Evolutionary conservation across 2,888 invertebrate species (phyloP).

Genomic region (Sialis fuliginosa): DNA sequence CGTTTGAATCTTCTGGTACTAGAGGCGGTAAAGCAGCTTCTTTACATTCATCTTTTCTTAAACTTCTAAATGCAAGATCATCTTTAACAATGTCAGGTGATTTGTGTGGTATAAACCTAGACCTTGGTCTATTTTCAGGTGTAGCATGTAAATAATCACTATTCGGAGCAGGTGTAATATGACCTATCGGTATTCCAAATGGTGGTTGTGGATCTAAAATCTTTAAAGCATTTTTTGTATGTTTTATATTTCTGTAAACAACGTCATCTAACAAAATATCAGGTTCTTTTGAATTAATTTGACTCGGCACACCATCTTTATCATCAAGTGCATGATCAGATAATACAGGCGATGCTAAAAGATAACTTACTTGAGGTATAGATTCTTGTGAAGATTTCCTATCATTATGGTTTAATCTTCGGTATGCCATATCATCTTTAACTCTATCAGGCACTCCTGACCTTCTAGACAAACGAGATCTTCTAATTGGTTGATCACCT

Average conservation of each 20-base stretch:
- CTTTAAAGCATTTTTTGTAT: constrained; percentile 54
- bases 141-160: constrained; percentile 72
- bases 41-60: constrained; percentile 61
- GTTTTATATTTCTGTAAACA: constrained; percentile 60
- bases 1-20: constrained; percentile 27
- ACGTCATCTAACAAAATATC: constrained; percentile 73
- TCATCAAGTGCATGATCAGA: constrained; percentile 31
- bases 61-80: constrained; percentile 69
- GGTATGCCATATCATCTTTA: constrained; percentile 66
- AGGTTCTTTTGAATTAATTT: constrained; percentile 38
- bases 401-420: constrained; percentile 47
- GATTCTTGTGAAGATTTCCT: constrained; percentile 28
- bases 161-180: constrained; percentile 59
- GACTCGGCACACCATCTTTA: constrained; percentile 13
- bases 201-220: constrained; percentile 70
- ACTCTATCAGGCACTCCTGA: constrained; percentile 43
- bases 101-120: constrained; percentile 44
- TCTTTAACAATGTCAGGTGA: constrained; percentile 73
- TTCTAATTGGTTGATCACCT: constrained; percentile 7
- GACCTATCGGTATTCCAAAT: constrained; percentile 79
- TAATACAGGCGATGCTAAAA: constrained; percentile 50
- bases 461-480: constrained; percentile 14
- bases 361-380: constrained; percentile 37
- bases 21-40: constrained; percentile 28
- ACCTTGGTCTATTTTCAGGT: constrained; percentile 39